Evolutionary conservation across 2,888 invertebrate species (phyloP), one percentile per base, ranked within the genome.

Genomic region (Steinernema scapterisci): DNA sequence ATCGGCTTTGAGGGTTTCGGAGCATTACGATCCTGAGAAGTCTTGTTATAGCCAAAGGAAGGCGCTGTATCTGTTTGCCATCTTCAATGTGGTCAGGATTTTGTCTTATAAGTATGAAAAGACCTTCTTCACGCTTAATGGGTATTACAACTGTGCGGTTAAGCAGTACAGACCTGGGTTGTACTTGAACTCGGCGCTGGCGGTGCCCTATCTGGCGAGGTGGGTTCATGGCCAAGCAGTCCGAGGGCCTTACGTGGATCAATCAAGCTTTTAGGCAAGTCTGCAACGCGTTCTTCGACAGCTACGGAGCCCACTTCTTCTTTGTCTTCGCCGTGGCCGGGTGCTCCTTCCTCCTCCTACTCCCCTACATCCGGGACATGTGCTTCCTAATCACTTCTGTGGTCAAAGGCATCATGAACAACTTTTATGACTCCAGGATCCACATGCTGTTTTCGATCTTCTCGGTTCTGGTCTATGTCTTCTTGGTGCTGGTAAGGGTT

Each of bases 281-380:
- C 25, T 63, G 63, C 63, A 63, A 63, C 63, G 38, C 63, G 1
- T 63, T 63, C 63, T 63, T 63, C 31, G 31, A 63, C 63, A 63
- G 63, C 63, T 63, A 63, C 63, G 63, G 63, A 9, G 63, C 63
- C 16, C 63, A 63, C 16, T 63, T 63, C 63, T 63, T 27, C 63
- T 63, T 63, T 13, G 63, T 63, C 63, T 63, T 63, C 31, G 16
- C 63, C 27, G 63, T 63, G 1, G 63, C 63, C 31, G 27, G 31
- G 31, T 63, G 63, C 31, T 63, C 63, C 27, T 63, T 63, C 31
- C 7, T 63, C 31, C 63, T 63, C 25, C 21, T 63, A 16, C 63
- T 63, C 5, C 63, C 63, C 13, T 63, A 63, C 19, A 27, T 63
- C 27, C 23, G 63, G 31, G 63, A 63, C 63, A 27, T 63, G 63